Percentiles rank a stretch among this genome's conserved stretches.
Conservation (phyloP, 2,888 invertebrate genomes). For the Hecatera dysodea region DNA sequence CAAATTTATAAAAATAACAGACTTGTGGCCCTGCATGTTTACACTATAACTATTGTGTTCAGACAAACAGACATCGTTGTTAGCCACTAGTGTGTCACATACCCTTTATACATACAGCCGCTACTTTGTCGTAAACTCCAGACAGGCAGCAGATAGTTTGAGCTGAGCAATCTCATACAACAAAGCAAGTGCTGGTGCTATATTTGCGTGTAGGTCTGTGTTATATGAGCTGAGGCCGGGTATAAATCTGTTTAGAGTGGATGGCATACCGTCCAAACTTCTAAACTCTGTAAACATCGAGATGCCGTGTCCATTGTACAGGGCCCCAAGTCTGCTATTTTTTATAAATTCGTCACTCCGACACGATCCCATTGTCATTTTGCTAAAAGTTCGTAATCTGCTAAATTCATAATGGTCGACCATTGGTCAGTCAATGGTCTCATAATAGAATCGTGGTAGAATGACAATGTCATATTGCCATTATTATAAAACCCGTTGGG, state of each 20-base stretch:
- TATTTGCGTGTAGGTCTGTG: conserved; percentile 34
- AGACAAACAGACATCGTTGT: no score
- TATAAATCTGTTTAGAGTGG: conserved; percentile 67
- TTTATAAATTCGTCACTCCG: no score
- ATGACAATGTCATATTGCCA: no score
- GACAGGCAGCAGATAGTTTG: background rate
- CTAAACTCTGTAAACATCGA: conserved; percentile 41
- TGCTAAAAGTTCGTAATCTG: no score
- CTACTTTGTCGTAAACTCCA: conserved; percentile 1
- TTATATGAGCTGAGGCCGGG: conserved; percentile 54
- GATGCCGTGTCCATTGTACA: conserved; percentile 35
- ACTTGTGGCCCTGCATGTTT: no score
- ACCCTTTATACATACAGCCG: background rate
- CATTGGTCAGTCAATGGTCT: no score
- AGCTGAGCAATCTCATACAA: conserved; percentile 15
- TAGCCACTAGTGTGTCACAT: background rate
- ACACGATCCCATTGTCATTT: conserved; percentile 2
- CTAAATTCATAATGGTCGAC: no score
- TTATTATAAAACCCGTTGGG: no score
- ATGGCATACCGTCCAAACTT: conserved; percentile 62
- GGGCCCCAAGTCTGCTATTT: no score
- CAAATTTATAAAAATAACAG: no score
- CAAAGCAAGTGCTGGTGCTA: conserved; percentile 20
- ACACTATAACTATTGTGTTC: no score
- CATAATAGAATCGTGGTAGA: no score